Base-by-base conservation (phyloP, 2,888 invertebrate genomes). In the Acanthosepion lycidas region DNA sequence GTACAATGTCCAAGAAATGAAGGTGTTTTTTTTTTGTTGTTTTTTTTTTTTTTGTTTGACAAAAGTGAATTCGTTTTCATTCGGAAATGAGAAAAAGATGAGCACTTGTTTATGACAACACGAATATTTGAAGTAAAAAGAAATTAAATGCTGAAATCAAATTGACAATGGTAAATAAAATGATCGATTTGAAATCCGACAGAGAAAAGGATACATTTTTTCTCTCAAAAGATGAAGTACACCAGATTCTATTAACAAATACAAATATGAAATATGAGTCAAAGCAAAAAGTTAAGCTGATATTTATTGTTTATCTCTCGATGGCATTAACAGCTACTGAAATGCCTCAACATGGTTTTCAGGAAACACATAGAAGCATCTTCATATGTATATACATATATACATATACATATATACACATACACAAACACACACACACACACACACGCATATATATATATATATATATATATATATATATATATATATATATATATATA, bases 1-100 rank as follows among this genome's bases (percentile, higher is more conserved):
- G n/a, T 78, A 78, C 78, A 78, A 78, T 78, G 78, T 78, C 15
- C 78, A 78, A 78, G n/a, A 78, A 78, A 78, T 78, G 78, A n/a
- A 78, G 23, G 42, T 51, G 8, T 51, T 23, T 59, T 59, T 78
- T 78, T 78, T n/a, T 78, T 9, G 33, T 78, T n/a, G 0, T 33
- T 33, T 33, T 33, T 59, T 78, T 78, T 78, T n/a, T 78, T 9
- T n/a, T 78, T n/a, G 78, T n/a, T n/a, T 33, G 78, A 78, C 78
- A 78, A n/a, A 78, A n/a, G 78, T 33, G 78, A 33, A n/a, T 78
- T n/a, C n/a, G 12, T n/a, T 78, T 15, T 33, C 6, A n/a, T 33
- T 33, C n/a, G 15, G 5, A 78, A n/a, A 78, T 23, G 3, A 1
- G 5, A n/a, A 78, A n/a, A n/a, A 12, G 15, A 78, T 0, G n/a